Evolutionary conservation across 2,888 invertebrate species (phyloP).

Genomic region (Nomada hirtipes): DNA sequence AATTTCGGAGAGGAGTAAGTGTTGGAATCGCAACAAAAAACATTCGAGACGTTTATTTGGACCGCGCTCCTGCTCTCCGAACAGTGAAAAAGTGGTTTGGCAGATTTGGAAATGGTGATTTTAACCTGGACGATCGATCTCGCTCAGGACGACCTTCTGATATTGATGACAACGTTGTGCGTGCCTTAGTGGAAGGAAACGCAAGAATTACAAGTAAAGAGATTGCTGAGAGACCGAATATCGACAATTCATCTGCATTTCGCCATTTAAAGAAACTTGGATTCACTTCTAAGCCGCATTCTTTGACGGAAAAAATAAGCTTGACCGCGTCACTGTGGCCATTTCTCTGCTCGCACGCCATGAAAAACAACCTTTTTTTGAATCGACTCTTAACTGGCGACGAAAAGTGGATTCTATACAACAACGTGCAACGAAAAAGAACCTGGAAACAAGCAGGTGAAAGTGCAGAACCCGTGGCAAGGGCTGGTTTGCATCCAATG

Average conservation of each 20-base stretch:
- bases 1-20: conserved; percentile 18
- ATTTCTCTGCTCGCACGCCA: not conserved
- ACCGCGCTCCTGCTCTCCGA: not conserved
- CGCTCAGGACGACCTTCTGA: conserved; percentile 9
- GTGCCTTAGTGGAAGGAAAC: conserved; percentile 4
- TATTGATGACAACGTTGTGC: conserved; percentile 11
- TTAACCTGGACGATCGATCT: conserved; percentile 7
- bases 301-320: not conserved
- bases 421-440: not conserved
- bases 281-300: not conserved
- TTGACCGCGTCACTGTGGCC: not conserved
- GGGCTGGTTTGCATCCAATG: not conserved
- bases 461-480: not conserved
- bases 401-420: too few species aligned
- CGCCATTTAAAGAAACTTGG: not conserved
- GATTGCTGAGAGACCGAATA: not conserved
- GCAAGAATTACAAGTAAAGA: not conserved
- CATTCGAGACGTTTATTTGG: conserved; percentile 1
- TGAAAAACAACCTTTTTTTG: not conserved
- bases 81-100: conserved; percentile 18
- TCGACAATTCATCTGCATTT: not conserved
- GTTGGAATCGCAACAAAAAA: not conserved
- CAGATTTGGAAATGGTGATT: conserved; percentile 24
- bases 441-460: too few species aligned
- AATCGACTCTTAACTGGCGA: not conserved